Evolutionary conservation across 2,113 vertebrate genomes (phyloP).

Genomic region (Pao palembangensis): DNA sequence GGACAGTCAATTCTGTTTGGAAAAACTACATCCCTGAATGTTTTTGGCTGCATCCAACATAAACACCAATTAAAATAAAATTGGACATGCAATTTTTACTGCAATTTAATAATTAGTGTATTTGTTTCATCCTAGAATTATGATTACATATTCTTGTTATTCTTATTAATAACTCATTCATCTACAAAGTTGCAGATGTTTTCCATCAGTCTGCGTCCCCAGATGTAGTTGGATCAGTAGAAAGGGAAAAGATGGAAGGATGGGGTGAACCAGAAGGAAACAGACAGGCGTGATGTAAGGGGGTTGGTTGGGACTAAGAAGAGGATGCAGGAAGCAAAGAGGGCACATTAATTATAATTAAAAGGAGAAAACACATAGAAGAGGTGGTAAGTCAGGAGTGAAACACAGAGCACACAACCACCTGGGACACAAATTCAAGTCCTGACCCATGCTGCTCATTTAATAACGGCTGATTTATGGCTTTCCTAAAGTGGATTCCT

Average conservation of each 20-base stretch:
- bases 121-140: too few species aligned
- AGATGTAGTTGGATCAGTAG: background rate
- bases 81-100: too few species aligned
- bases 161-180: too few species aligned
- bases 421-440: slow-evolving; percentile 51
- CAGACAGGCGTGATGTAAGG: slow-evolving; percentile 17
- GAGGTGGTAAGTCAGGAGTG: slow-evolving; percentile 32
- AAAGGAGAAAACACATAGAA: slow-evolving; percentile 31
- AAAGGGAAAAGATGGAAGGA: slow-evolving; percentile 13
- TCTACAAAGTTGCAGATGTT: too few species aligned
- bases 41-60: background rate
- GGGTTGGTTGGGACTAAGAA: slow-evolving; percentile 22
- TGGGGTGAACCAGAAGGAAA: slow-evolving; percentile 16
- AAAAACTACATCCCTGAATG: background rate
- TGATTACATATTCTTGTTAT: too few species aligned
- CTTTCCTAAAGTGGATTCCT: slow-evolving; percentile 30
- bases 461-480: slow-evolving; percentile 64
- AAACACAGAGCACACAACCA: slow-evolving; percentile 45
- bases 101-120: too few species aligned
- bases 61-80: background rate
- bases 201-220: too few species aligned
- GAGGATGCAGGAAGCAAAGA: background rate
- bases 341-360: slow-evolving; percentile 55
- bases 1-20: background rate
- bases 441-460: slow-evolving; percentile 41